Conservation (phyloP, 2,797 vertebrate species). For the Scomberomorus guttatus region DNA sequence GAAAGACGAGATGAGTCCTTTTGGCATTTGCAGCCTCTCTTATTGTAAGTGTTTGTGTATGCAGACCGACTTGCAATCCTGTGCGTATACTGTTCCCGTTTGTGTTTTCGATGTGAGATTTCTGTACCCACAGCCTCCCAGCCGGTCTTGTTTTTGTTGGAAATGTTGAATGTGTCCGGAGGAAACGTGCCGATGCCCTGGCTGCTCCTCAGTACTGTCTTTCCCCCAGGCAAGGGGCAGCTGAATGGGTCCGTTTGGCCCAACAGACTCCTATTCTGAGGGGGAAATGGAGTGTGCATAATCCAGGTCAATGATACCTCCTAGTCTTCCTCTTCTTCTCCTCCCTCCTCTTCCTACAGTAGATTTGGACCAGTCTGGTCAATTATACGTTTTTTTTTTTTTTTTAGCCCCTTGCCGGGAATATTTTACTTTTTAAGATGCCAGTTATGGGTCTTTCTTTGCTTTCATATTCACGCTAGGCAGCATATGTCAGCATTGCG, state of each 20-base stretch:
- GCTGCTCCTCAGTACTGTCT: conserved; percentile 33
- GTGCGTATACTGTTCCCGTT: background rate
- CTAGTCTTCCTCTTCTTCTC: conserved; percentile 43
- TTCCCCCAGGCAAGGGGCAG: conserved; percentile 61
- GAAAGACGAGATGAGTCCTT: conserved; percentile 62
- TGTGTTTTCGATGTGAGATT: background rate
- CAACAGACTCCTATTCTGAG: conserved; percentile 73
- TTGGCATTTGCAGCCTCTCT: conserved; percentile 42
- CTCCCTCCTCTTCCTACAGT: conserved; percentile 21
- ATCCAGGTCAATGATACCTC: conserved; percentile 70
- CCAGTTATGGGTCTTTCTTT: background rate
- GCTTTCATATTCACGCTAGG: background rate
- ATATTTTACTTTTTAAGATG: background rate
- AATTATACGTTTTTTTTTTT: too few relatives aligned
- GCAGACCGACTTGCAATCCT: background rate
- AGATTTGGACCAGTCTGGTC: conserved; percentile 34
- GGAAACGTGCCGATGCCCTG: conserved; percentile 12
- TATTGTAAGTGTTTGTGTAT: conserved; percentile 9
- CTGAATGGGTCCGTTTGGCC: conserved; percentile 66
- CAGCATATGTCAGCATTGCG: background rate
- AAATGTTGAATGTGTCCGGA: conserved; percentile 23
- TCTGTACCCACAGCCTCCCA: background rate
- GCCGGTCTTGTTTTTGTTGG: conserved; percentile 6
- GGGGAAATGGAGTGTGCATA: conserved; percentile 80
- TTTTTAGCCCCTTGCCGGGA: background rate